Evolutionary conservation across 2,888 invertebrate genomes (phyloP).

Genomic region (Strigamia crassipes): DNA sequence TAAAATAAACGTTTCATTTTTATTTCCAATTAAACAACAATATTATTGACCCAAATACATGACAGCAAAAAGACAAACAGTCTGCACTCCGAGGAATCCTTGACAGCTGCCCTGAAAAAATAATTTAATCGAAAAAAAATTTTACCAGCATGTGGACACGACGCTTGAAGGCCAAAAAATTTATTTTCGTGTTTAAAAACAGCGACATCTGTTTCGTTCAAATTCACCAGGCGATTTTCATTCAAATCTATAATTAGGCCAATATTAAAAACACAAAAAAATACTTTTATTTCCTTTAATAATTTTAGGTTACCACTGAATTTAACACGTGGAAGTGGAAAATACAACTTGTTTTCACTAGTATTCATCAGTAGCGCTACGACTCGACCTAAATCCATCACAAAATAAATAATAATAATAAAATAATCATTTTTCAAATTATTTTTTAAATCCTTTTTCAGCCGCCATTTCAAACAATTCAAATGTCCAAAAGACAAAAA

Average conservation of each 20-base stretch:
- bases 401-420: background rate
- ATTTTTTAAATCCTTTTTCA: background rate
- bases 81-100: too few species aligned
- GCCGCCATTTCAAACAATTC: background rate
- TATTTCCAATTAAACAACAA: background rate
- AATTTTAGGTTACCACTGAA: background rate
- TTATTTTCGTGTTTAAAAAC: background rate
- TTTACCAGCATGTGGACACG: constrained; percentile 18
- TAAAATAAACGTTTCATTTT: background rate
- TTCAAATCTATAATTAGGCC: background rate
- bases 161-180: background rate
- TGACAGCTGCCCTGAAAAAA: too few species aligned
- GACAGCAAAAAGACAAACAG: too few species aligned
- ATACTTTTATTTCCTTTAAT: background rate
- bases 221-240: background rate
- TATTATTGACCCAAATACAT: too few species aligned
- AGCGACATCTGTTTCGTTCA: background rate
- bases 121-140: background rate
- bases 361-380: background rate
- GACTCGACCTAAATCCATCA: background rate
- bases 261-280: background rate
- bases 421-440: too few species aligned
- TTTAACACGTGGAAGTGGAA: background rate
- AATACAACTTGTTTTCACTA: background rate
- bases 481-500: too few species aligned